These are phyloP conservation scores for Dipodomys merriami DNA, from an alignment of 2,113 vertebrate species.

Conservation along the genomic window DNA sequence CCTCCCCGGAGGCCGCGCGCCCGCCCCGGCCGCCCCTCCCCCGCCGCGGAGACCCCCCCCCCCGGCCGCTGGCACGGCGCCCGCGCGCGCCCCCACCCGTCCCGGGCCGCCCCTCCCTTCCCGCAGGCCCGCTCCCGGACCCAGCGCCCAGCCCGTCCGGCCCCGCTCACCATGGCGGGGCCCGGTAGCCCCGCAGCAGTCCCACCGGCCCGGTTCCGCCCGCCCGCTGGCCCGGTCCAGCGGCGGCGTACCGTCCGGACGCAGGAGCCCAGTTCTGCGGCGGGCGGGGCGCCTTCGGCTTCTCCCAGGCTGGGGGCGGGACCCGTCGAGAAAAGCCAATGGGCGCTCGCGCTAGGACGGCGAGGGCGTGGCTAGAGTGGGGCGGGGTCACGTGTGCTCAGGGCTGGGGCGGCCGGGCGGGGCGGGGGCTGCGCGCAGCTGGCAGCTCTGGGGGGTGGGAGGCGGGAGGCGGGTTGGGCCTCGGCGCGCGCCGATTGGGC, in stretches of 20 bases:
- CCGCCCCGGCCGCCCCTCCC: slow-evolving; percentile 8
- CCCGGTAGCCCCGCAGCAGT: slow-evolving; percentile 42
- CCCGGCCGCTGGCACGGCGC: background rate
- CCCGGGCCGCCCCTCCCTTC: background rate
- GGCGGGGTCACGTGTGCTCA: slow-evolving; percentile 59
- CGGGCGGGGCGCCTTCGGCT: slow-evolving; percentile 55
- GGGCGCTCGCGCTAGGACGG: slow-evolving; percentile 26
- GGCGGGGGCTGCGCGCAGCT: background rate
- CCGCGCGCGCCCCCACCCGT: background rate
- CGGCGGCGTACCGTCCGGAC: slow-evolving; percentile 31
- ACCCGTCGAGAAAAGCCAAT: background rate
- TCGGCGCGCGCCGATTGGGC: background rate
- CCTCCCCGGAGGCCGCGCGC: slow-evolving; percentile 51
- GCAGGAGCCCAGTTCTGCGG: slow-evolving; percentile 61
- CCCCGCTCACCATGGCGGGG: slow-evolving; percentile 66
- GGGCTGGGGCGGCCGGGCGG: background rate
- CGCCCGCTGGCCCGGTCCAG: background rate
- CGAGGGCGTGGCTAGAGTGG: background rate
- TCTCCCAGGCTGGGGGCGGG: slow-evolving; percentile 38
- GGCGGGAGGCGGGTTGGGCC: background rate
- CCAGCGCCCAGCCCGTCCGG: accelerated
- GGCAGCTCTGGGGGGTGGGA: background rate
- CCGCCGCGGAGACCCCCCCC: background rate
- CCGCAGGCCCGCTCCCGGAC: accelerated
- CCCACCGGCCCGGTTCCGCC: slow-evolving; percentile 28